Evolutionary conservation across 2,113 vertebrate genomes (phyloP), one percentile per base, ranked within the genome.

Genomic region (Indicator maculatus): DNA sequence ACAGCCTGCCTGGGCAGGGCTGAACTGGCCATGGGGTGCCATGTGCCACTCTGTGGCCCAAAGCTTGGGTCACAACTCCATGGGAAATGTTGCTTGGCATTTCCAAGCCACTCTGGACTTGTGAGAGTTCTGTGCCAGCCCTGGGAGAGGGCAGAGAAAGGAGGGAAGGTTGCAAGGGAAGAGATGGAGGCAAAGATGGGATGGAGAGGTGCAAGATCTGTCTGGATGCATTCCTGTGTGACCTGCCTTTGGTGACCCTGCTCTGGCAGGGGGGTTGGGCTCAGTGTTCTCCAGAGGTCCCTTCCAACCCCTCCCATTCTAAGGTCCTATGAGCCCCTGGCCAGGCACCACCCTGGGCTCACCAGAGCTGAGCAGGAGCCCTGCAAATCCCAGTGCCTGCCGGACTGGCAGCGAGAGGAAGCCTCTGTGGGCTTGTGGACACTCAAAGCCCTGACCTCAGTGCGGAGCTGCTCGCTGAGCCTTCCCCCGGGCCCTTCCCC

Each of bases 11-110:
- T n/a, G n/a, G 4, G 63, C 47, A 33, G 33, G 47, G 83, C 55
- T 39, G 28, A 63, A 30, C 28, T 3, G 11, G n/a, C 55, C 4
- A 1, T 1, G 12, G 23, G 12, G 41, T 3, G 11, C 17, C 41
- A 27, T 16, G 28, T 58, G 60, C 85, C 66, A 73, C 53, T 20
- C 45, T 69, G 55, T 4, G 1, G 45, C 30, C 70, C 65, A 81
- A 9, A 88, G n/a, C 71, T 28, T 15, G 21, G 5, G 44, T 28
- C 20, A 9, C 50, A 27, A 31, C 58, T 28, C 4, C 0, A 18
- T 66, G 81, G 75, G 91, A 76, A 75, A 28, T 1, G 2, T 59
- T 30, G 64, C 59, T 65, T 7, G 6, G 30, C 4, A 0, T 28
- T 71, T 53, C 81, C 6, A 0, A 45, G 33, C 28, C 11, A 28